Conservation (phyloP, 1,140 invertebrate species). For the Grapholita molesta region DNA sequence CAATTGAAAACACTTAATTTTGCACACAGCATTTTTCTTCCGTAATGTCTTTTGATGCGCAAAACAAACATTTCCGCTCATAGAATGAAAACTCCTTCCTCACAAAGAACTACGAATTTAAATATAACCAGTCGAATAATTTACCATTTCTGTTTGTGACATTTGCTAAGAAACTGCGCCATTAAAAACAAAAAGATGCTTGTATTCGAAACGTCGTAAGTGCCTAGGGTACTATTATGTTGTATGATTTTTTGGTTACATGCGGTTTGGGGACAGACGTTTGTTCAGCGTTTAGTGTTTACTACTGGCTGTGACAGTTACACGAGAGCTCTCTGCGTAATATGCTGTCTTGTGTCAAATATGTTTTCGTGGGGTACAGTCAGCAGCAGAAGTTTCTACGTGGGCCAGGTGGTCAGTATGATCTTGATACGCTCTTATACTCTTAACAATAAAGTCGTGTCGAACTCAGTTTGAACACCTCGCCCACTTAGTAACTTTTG, state of each 20-base stretch:
- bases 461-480: too few relatives aligned
- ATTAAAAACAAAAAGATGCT: not conserved
- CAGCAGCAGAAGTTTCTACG: too few relatives aligned
- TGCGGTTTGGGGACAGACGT: not conserved
- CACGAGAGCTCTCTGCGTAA: not conserved
- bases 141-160: not conserved
- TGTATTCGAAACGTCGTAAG: not conserved
- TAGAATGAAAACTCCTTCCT: not conserved
- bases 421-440: too few relatives aligned
- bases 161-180: not conserved
- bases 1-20: not conserved
- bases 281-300: not conserved
- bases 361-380: not conserved
- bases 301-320: not conserved
- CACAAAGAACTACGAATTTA: not conserved
- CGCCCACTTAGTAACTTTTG: too few relatives aligned
- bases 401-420: too few relatives aligned
- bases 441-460: too few relatives aligned
- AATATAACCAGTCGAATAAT: not conserved
- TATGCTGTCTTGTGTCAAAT: not conserved
- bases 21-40: too few relatives aligned
- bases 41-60: not conserved
- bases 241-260: not conserved
- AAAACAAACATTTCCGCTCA: not conserved
- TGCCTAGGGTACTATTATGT: not conserved